Percentiles rank a stretch among this genome's conserved stretches.
Evolutionary conservation across 2,888 invertebrate species (phyloP).

Genomic region (Cancer borealis): DNA sequence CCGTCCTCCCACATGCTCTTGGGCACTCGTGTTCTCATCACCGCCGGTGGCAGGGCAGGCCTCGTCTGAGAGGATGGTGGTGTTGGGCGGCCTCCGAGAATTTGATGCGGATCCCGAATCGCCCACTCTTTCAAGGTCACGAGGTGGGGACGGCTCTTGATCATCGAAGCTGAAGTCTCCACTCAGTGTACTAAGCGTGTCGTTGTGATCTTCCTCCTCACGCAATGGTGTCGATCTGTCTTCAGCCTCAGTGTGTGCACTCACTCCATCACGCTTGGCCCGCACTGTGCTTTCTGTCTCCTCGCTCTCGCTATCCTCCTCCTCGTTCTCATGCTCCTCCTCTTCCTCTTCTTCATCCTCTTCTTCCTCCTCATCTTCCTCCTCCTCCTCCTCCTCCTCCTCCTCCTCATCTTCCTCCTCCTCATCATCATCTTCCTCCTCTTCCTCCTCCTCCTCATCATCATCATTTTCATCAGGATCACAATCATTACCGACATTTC

Average conservation of each 20-base stretch:
- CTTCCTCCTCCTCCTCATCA: conserved; percentile 25
- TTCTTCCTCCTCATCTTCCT: background rate
- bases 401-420: background rate
- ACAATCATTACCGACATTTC: background rate
- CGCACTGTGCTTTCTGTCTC: conserved; percentile 71
- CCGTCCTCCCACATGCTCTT: background rate
- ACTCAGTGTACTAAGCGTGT: conserved; percentile 70
- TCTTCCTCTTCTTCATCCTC: conserved; percentile 25
- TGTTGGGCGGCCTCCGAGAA: background rate
- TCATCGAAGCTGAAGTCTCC: conserved; percentile 74
- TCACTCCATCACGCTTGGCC: conserved; percentile 52
- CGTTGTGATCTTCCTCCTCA: conserved; percentile 66
- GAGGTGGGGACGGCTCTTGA: conserved; percentile 54
- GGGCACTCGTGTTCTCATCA: background rate
- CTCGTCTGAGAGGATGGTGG: conserved; percentile 5
- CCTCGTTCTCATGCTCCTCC: background rate
- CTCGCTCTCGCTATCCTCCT: conserved; percentile 68
- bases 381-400: background rate
- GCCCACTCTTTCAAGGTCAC: conserved; percentile 42
- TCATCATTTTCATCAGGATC: conserved; percentile 34
- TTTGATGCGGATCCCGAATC: background rate
- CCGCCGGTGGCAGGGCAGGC: background rate
- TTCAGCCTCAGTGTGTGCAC: background rate
- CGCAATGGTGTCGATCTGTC: background rate
- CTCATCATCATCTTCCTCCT: background rate